Percentiles rank a stretch among this genome's conserved stretches.
phyloP scores from a whole-genome alignment of 2,113 vertebrate species.

The Myrmophylax atrothorax region DNA sequence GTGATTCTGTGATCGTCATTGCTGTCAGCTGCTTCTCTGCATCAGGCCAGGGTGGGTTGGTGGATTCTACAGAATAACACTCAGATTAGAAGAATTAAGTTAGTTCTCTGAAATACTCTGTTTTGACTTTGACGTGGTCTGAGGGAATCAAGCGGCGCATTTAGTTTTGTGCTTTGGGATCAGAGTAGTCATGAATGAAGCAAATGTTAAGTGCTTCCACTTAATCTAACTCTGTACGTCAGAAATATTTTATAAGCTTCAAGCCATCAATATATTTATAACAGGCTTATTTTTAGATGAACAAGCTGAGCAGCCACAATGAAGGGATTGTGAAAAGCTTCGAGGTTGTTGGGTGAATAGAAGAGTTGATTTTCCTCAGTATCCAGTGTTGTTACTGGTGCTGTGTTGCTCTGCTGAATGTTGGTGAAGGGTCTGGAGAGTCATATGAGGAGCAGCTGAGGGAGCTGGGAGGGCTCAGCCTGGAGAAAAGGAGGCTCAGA shows the following conservation, averaged over 20 bases:
- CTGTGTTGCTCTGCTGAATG: fast-evolving
- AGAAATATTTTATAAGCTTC: background rate
- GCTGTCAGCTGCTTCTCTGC: background rate
- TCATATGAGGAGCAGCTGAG: background rate
- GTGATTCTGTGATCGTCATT: background rate
- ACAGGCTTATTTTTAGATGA: constrained; percentile 1
- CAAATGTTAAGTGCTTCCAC: background rate
- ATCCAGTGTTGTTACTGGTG: background rate
- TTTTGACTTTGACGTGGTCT: background rate
- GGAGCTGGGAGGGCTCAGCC: background rate
- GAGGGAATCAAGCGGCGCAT: background rate
- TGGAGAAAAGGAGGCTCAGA: background rate
- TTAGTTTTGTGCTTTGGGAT: background rate
- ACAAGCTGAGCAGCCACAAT: background rate
- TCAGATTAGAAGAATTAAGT: background rate
- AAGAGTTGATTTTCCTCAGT: background rate
- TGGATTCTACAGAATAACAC: background rate
- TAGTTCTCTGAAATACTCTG: background rate
- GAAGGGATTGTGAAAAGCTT: background rate
- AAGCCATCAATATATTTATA: background rate
- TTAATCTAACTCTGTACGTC: background rate
- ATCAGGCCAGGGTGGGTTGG: background rate
- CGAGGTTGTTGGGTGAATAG: background rate
- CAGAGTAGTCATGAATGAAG: background rate
- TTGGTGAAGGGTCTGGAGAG: background rate